Base-by-base conservation (phyloP, 2,797 vertebrate genomes). In the Megaceryle alcyon region DNA sequence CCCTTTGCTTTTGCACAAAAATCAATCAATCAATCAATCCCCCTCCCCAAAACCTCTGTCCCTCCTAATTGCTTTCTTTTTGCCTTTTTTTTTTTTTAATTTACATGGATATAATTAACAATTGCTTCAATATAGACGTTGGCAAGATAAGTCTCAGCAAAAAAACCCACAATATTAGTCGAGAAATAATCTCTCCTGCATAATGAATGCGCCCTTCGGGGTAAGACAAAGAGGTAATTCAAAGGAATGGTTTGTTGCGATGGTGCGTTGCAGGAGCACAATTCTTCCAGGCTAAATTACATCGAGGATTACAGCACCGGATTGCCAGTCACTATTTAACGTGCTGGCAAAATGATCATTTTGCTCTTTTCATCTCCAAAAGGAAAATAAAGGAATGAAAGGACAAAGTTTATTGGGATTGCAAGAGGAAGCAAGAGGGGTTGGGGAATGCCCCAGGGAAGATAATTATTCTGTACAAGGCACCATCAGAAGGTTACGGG, bases 191-290 rank as follows among this genome's bases (percentile, higher is more conserved):
- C 71, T 89, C 70, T 87, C 46, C 57, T 48, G 66, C 1, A 0
- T 89, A 95, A 96, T 91, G 93, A 94, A 93, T 86, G 89, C 19
- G 29, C 71, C 94, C 94, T 95, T 96, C 14, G 4, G 93, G 92
- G 79, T 94, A 92, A 97, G 84, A 97, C 95, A 97, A 97, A 96
- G 96, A 96, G 91, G 82, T 94, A 92, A 94, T 96, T 96, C 94
- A 96, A 85, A 94, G 86, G 84, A 94, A 92, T 65, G 83, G 88
- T 88, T 94, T 94, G 79, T 78, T 93, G 92, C 94, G 81, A 90
- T 44, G 86, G 28, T 95, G 86, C 10, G 43, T 94, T 95, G 85
- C 28, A 0, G 79, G 75, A 94, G 65, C 86, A 84, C 83, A 82
- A 88, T 94, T 96, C 94, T 95, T 92, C 33, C 35, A 10, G 84